Base-by-base conservation (phyloP, 2,797 vertebrate genomes). In the Arnoldichthys spilopterus region DNA sequence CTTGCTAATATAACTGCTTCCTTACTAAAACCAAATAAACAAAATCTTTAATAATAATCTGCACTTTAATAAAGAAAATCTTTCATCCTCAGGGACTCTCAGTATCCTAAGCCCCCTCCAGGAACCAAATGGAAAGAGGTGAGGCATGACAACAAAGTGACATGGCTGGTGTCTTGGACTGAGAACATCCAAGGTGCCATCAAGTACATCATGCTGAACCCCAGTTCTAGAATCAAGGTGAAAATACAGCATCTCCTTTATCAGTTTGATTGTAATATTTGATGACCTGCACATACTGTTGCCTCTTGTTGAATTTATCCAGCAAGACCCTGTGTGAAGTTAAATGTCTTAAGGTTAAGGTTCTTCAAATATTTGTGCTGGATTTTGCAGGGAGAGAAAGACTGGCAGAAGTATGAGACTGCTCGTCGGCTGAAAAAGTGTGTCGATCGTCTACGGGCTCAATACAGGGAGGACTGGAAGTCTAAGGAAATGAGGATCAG, bases 121-220 rank as follows among this genome's bases (percentile, higher is more conserved):
- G 98, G 97, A 80, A 96, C 96, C 69, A 98, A 94, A 87, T 99
- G 97, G 97, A 99, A 98, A 91, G 97, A 98, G 82, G 91, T 99
- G 73, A 94, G 97, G 64, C 95, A 99, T 85, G 97, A 99, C 88
- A 98, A 97, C 90, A 99, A 99, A 82, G 97, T 99, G 84, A 99
- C 97, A 26, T 99, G 97, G 97, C 89, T 99, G 85, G 97, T 97
- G 67, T 98, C 97, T 0, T 99, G 97, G 97, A 99, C 96, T 11
- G 97, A 99, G 86, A 99, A 98, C 88, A 98, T 99, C 83, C 97
- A 99, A 76, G 97, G 98, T 49, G 98, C 97, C 62, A 99, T 98
- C 88, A 99, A 99, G 85, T 99, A 99, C 88, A 98, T 99, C 84
- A 99, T 99, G 97, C 89, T 99, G 83, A 98, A 99, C 75, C 96